Base-by-base conservation (phyloP, 2,797 vertebrate genomes). In the Sebastes glaucus region DNA sequence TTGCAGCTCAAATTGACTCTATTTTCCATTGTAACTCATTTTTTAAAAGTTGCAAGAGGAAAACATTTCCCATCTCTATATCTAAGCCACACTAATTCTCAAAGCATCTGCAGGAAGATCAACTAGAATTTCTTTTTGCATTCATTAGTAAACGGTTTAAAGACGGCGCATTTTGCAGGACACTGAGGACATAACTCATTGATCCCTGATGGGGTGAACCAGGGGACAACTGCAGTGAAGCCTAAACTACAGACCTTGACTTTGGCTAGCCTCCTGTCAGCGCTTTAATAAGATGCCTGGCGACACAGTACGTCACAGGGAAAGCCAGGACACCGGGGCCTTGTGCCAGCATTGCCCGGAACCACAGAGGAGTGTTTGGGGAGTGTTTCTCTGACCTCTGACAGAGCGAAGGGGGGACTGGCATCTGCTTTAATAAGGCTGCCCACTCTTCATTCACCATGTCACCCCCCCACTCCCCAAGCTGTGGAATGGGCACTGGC, bases 371-470 rank as follows among this genome's bases (percentile, higher is more conserved):
- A 85, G 66, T 56, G 38, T 80, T 63, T 75, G 82, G 35, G 63
- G 74, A 81, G 74, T 78, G 61, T 78, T 73, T 71, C 79, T 80
- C 74, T 93, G 91, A 92, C 93, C 91, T 89, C 83, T 83, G 85
- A 78, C 83, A 81, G 73, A 84, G 82, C 55, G 27, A 74, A 74
- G 74, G 78, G 66, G 74, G 74, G 66, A 52, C 28, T 85, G 87
- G 88, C 92, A 90, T 92, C 87, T 90, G 91, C 70, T 89, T 89
- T 92, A 89, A 90, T 93, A 90, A 89, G 38, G 78, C 77, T 86
- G 88, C 81, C 88, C 86, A 74, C 65, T 88, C 82, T 68, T 67
- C 63, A 80, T 84, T 86, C 73, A 76, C 35, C 38, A 27, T 71
- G 69, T 59, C 64, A 68, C 22, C 57, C 59, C 73, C 55, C 59